A percentile compares a stretch with the other conserved stretches of the same genome.
phyloP scores from a whole-genome alignment of 2,113 vertebrate genomes.

The Zosterops japonicus region DNA sequence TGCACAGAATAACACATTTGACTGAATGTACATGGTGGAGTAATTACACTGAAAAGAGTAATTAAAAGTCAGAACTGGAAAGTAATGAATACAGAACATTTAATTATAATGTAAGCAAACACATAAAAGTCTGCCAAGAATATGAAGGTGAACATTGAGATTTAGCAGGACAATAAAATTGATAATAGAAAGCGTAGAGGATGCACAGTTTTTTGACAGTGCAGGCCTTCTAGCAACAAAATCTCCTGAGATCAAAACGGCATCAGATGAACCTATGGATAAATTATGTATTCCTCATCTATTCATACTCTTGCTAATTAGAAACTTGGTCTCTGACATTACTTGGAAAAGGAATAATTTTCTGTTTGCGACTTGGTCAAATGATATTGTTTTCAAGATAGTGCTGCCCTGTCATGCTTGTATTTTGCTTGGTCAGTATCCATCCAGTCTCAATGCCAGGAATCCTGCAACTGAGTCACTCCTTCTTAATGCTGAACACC shows the following conservation, averaged over 20 bases:
- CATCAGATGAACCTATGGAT: not conserved
- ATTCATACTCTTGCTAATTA: not conserved
- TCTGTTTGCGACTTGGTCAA: not conserved
- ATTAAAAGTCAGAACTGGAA: slow-evolving; percentile 39
- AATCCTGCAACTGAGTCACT: not conserved
- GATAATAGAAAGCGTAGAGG: not conserved
- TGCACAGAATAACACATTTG: slow-evolving; percentile 2
- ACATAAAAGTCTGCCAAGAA: slow-evolving; percentile 47
- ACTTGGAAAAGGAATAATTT: not conserved
- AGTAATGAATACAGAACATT: slow-evolving; percentile 46
- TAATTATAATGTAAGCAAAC: slow-evolving; percentile 59
- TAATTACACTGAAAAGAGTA: slow-evolving; percentile 52
- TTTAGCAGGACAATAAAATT: not conserved
- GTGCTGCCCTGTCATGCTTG: not conserved
- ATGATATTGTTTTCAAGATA: not conserved
- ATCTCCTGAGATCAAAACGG: not conserved
- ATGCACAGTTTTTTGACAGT: not conserved
- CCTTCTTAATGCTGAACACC: not conserved
- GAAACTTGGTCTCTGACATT: not conserved
- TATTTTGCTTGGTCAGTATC: accelerated
- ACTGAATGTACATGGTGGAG: not conserved
- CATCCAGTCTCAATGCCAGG: not conserved
- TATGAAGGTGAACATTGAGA: slow-evolving; percentile 15
- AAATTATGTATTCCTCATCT: not conserved
- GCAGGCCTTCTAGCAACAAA: not conserved